phyloP scores from a whole-genome alignment of 2,888 invertebrate species.

The Tenodera sinensis region DNA sequence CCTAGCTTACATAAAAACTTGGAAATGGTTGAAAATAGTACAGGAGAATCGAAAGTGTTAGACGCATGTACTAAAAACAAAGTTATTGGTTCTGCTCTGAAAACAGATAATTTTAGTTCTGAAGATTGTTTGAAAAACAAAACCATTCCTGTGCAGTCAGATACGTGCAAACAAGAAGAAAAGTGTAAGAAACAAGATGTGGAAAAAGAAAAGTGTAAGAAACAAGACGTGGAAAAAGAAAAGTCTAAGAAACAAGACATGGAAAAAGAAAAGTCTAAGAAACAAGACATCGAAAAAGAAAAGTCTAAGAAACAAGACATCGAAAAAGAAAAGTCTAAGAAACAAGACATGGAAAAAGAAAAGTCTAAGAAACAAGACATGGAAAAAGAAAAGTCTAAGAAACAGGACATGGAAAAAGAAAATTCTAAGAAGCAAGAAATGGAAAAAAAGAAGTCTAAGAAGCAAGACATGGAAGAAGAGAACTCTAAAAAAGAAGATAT shows the following conservation, averaged over 20 bases:
- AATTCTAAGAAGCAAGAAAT: not conserved
- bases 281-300: not conserved
- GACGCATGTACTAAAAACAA: not conserved
- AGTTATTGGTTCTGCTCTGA: not conserved
- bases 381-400: not conserved
- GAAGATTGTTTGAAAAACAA: not conserved
- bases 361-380: not conserved
- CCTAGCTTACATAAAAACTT: not conserved
- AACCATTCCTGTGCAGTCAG: not conserved
- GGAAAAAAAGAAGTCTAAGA: not conserved
- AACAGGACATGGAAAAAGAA: not conserved
- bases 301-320: not conserved
- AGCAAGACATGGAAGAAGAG: not conserved
- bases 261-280: not conserved
- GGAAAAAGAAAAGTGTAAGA: not conserved
- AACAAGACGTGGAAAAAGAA: not conserved
- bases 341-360: not conserved
- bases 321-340: not conserved
- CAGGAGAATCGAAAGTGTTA: not conserved
- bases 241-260: not conserved
- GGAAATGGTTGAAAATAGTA: not conserved
- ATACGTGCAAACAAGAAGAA: not conserved
- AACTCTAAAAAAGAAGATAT: too few relatives aligned
- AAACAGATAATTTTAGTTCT: not conserved
- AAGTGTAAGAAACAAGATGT: not conserved